Conservation (phyloP, 2,113 vertebrate species). For the Noctilio leporinus region DNA sequence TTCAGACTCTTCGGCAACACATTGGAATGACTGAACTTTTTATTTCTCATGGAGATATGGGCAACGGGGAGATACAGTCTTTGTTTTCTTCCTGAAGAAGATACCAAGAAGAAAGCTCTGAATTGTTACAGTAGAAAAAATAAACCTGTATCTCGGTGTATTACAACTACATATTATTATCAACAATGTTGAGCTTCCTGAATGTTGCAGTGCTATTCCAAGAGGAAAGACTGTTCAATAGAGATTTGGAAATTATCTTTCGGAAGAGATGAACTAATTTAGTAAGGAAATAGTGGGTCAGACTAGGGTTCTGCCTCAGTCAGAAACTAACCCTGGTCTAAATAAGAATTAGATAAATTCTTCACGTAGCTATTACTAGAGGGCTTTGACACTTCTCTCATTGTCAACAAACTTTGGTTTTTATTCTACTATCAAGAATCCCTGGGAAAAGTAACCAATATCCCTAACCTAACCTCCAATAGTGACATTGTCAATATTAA, state of each 20-base stretch:
- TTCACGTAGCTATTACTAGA: background rate
- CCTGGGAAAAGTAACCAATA: background rate
- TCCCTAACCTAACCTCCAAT: background rate
- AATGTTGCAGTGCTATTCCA: background rate
- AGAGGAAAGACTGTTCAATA: background rate
- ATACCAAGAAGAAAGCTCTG: slow-evolving; percentile 2
- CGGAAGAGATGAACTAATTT: background rate
- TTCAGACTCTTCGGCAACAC: background rate
- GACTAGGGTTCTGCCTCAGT: background rate
- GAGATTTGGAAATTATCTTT: slow-evolving; percentile 22
- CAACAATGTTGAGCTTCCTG: slow-evolving; percentile 5
- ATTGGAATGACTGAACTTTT: background rate
- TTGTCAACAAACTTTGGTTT: background rate
- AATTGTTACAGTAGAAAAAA: background rate
- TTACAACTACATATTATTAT: background rate
- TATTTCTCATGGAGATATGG: background rate
- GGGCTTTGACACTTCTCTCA: background rate
- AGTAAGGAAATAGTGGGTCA: background rate
- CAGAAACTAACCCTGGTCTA: background rate
- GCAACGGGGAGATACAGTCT: background rate
- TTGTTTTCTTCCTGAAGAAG: background rate
- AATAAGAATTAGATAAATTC: background rate
- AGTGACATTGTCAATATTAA: background rate
- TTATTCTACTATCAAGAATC: background rate
- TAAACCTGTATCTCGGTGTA: background rate